Evolutionary conservation across 2,113 vertebrate genomes (phyloP).

Genomic region (Cercocebus atys): DNA sequence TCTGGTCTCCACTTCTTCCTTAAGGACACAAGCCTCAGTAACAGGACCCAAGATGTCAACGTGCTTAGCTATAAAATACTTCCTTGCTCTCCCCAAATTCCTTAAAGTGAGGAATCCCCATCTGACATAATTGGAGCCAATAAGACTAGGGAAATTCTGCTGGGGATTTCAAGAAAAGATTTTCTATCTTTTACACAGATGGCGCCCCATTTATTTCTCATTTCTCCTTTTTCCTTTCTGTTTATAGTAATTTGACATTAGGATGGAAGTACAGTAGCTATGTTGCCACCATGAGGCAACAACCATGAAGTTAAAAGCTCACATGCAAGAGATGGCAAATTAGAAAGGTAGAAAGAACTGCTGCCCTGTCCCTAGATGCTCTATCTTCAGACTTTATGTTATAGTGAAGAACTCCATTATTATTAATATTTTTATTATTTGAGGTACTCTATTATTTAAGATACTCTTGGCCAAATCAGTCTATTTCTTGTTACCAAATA

Average conservation of each 20-base stretch:
- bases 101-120: background rate
- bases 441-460: background rate
- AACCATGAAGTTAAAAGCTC: background rate
- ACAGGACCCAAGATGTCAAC: background rate
- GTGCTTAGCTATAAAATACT: background rate
- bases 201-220: background rate
- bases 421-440: too few species aligned
- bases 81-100: background rate
- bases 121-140: background rate
- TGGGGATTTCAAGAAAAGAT: background rate
- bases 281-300: background rate
- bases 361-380: too few species aligned
- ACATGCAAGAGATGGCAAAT: background rate
- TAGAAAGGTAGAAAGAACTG: background rate
- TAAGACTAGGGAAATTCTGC: background rate
- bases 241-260: background rate
- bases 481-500: background rate
- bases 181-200: background rate
- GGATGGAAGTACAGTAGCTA: background rate
- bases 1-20: background rate
- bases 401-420: background rate
- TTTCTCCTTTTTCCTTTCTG: background rate
- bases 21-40: background rate
- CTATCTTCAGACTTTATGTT: background rate
- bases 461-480: background rate